Conservation (phyloP, 2,797 vertebrate genomes). For the Manis crassicaudata region DNA sequence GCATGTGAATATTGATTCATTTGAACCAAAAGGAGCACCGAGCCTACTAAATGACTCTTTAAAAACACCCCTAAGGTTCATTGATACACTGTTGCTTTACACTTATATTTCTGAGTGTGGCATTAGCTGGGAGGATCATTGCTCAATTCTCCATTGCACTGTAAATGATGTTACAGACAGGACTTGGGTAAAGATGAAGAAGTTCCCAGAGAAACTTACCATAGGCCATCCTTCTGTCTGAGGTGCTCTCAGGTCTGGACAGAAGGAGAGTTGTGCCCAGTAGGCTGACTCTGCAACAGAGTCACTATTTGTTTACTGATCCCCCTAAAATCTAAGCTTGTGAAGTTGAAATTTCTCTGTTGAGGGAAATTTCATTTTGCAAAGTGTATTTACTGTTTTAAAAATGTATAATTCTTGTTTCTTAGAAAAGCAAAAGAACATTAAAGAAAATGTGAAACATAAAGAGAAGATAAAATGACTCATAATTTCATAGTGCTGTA, state of each 20-base stretch:
- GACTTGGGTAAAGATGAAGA: not conserved
- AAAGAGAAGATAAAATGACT: not conserved
- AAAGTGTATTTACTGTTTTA: not conserved
- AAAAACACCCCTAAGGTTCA: too few species aligned
- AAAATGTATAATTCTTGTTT: not conserved
- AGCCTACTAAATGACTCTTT: too few species aligned
- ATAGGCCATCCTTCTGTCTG: not conserved
- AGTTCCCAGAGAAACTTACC: not conserved
- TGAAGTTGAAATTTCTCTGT: not conserved
- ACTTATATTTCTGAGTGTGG: too few species aligned
- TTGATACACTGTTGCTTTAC: too few species aligned
- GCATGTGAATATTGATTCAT: too few species aligned
- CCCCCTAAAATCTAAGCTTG: not conserved
- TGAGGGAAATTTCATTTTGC: not conserved
- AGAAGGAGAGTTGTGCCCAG: not conserved
- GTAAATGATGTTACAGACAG: not conserved
- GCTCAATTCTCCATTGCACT: not conserved
- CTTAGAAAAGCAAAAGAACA: not conserved
- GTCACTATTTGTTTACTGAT: not conserved
- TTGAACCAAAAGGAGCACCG: too few species aligned
- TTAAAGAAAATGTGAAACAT: not conserved
- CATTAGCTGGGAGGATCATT: not conserved
- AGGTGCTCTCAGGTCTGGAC: not conserved
- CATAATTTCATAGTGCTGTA: not conserved
- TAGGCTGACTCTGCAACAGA: fast-evolving